These are phyloP conservation scores for Calosoma granatense DNA, from an alignment of 1,140 invertebrate species.

Conservation along the genomic window DNA sequence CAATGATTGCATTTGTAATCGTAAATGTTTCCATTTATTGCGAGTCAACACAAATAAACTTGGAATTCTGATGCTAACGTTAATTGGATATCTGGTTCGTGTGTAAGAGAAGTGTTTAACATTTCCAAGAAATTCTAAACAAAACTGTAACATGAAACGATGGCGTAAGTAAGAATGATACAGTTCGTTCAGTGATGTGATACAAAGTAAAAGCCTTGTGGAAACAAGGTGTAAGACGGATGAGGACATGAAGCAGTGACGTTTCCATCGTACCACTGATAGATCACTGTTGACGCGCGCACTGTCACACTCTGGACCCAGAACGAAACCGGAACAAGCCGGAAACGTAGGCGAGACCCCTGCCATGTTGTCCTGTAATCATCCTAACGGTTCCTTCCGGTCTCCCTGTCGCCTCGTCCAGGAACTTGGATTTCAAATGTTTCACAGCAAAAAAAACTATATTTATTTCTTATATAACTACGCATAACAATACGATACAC, in stretches of 20 bases:
- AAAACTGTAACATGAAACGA: no score
- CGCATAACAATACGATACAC: no score
- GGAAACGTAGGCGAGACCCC: slow-evolving; percentile 1
- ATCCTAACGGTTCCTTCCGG: slow-evolving; percentile 3
- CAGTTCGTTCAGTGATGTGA: neutral
- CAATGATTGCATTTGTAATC: no score
- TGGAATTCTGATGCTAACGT: no score
- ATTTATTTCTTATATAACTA: no score
- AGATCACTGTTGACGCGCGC: neutral
- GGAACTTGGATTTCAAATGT: neutral
- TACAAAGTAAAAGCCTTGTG: neutral
- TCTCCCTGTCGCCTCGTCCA: neutral
- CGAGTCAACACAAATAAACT: no score
- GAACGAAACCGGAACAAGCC: neutral
- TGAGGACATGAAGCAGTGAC: neutral
- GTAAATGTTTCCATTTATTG: no score
- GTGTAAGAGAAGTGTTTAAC: no score
- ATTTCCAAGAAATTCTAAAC: no score
- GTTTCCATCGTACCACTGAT: neutral
- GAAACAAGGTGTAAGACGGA: neutral
- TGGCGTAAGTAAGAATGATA: no score
- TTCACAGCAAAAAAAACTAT: no score
- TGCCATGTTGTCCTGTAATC: slow-evolving; percentile 7
- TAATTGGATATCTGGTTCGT: no score
- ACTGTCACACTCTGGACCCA: neutral